Percentiles rank a stretch among this genome's conserved stretches.
phyloP scores from a whole-genome alignment of 2,113 vertebrate genomes.

The Aphyosemion australe region DNA sequence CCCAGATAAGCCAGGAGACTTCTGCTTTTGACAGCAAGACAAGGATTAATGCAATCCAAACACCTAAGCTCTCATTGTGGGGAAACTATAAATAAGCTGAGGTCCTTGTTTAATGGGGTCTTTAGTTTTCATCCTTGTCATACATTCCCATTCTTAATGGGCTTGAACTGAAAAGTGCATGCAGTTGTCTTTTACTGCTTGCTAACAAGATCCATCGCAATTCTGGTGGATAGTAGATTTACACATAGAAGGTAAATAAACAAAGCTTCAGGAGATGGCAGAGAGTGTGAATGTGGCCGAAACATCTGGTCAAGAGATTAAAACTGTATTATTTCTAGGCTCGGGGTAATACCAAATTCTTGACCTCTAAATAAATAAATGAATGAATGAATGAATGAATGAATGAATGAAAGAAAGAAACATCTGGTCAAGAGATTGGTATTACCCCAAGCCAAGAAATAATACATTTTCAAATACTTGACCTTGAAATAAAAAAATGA shows the following conservation, averaged over 20 bases:
- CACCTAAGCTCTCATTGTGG: slow-evolving; percentile 51
- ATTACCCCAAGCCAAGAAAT: no score
- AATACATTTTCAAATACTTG: no score
- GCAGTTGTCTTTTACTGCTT: slow-evolving; percentile 17
- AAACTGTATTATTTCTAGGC: no score
- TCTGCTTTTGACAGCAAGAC: slow-evolving; percentile 44
- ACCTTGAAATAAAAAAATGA: no score
- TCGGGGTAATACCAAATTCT: no score
- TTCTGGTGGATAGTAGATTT: not conserved
- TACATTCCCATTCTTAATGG: slow-evolving; percentile 34
- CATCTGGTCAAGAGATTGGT: no score
- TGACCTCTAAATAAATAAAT: no score
- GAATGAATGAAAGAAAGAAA: no score
- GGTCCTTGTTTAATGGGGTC: slow-evolving; percentile 42
- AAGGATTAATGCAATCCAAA: slow-evolving; percentile 57
- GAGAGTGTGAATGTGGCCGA: no score
- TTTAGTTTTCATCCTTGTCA: slow-evolving; percentile 54
- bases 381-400: no score
- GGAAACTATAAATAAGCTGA: slow-evolving; percentile 54
- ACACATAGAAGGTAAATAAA: not conserved
- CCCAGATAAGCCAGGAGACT: slow-evolving; percentile 32
- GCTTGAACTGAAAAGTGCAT: slow-evolving; percentile 3
- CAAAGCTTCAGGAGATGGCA: no score
- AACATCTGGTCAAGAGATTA: not conserved
- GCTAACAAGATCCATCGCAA: slow-evolving; percentile 8